Evolutionary conservation across 2,888 invertebrate species (phyloP), one percentile per base, ranked within the genome.

Genomic region (Sphaerophoria taeniata): DNA sequence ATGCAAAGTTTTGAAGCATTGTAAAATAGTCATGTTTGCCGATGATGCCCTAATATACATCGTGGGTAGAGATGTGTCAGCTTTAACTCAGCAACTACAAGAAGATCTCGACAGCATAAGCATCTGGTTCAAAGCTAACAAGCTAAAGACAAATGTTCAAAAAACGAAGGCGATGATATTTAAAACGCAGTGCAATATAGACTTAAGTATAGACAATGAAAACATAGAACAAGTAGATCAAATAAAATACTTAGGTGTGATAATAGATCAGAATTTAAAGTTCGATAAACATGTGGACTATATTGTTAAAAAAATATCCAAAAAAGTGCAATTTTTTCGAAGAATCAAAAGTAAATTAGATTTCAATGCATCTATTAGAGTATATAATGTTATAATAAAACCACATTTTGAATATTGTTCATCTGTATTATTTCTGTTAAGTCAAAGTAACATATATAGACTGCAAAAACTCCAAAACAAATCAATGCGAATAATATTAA

Each of bases 321-420:
- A 53, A 53, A 53, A 53, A 33, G 31, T 51, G 51, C 14, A 53
- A 31, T 53, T 53, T 53, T 53, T 53, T 31, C 53, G 53, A 53
- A 53, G 53, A 55, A 51, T 55, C 6, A 55, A 55, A 55, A 55
- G 55, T 34, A 55, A 55, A 55, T 55, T 55, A 55, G 55, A 34
- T 33, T 33, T 55, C 12, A 55, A 55, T 4, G n/a, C 12, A 3
- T 55, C 34, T 33, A 9, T 33, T 55, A 55, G 12, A 55, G 55
- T 55, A 33, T 55, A 55, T 33, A 55, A 55, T 34, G 55, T 55
- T 34, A 34, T 55, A 12, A 34, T 55, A 3, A 55, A 55, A 55
- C 55, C 55, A 1, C 55, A 55, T 55, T 55, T 55, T 55, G 55
- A 55, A 47, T 47, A 47, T 47, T 47, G 47, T 47, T 47, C 4